Conservation (phyloP, 2,113 vertebrate species). For the Nothobranchius furzeri region DNA sequence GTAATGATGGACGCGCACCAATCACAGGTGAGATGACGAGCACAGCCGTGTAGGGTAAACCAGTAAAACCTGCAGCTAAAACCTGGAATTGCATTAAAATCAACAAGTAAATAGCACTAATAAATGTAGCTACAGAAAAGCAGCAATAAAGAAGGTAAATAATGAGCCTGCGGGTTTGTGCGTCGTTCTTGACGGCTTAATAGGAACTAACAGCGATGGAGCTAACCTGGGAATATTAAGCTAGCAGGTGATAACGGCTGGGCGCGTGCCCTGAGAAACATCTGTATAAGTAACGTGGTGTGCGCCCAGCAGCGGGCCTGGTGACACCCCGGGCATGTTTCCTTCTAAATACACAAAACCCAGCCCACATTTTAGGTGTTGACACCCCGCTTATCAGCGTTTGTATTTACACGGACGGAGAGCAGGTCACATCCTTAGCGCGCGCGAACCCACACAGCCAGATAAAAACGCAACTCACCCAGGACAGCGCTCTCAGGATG, state of each 20-base stretch:
- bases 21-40: slow-evolving; percentile 66
- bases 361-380: slow-evolving; percentile 20
- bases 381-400: neutral
- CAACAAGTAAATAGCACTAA: neutral
- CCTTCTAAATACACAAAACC: neutral
- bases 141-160: neutral
- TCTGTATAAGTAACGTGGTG: slow-evolving; percentile 30
- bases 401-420: slow-evolving; percentile 41
- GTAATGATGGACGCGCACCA: slow-evolving; percentile 59
- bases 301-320: slow-evolving; percentile 49
- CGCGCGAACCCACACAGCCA: neutral
- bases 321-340: slow-evolving; percentile 47
- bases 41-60: slow-evolving; percentile 55
- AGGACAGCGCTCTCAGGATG: slow-evolving; percentile 86
- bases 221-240: neutral
- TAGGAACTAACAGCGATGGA: too few relatives aligned
- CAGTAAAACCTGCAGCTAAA: slow-evolving; percentile 30
- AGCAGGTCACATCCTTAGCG: slow-evolving; percentile 50
- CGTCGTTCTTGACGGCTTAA: too few relatives aligned
- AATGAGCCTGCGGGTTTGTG: neutral
- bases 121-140: too few relatives aligned
- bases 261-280: slow-evolving; percentile 2
- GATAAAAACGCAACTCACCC: slow-evolving; percentile 82
- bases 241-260: neutral
- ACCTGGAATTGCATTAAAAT: neutral